These are phyloP conservation scores for Alligator mississippiensis DNA, from an alignment of 2,113 vertebrate genomes.

Conservation along the genomic window DNA sequence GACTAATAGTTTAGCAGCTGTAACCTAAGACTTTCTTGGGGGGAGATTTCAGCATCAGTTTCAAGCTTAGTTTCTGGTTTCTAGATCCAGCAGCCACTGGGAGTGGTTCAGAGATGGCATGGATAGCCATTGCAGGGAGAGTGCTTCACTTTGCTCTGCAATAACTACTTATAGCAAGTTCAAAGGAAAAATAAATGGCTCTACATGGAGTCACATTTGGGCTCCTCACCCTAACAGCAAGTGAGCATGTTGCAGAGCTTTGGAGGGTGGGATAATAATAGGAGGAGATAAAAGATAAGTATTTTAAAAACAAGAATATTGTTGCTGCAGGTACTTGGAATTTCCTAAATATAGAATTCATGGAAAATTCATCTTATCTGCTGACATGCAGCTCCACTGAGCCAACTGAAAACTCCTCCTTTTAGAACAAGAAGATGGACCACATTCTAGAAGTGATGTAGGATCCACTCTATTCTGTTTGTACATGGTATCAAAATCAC, in stretches of 20 bases:
- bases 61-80: conserved; percentile 8
- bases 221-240: background rate
- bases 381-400: background rate
- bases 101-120: conserved; percentile 29
- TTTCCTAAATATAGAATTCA: background rate
- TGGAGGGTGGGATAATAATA: background rate
- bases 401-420: background rate
- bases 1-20: conserved; percentile 25
- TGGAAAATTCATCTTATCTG: background rate
- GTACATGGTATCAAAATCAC: no score
- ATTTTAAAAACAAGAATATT: background rate
- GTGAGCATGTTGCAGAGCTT: background rate
- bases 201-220: background rate
- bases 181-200: conserved; percentile 29
- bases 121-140: conserved; percentile 10
- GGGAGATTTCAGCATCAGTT: background rate
- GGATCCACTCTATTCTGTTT: no score
- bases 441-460: no score
- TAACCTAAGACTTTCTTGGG: background rate
- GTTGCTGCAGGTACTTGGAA: background rate
- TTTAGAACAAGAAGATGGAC: background rate
- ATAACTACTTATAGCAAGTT: conserved; percentile 31
- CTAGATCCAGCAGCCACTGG: conserved; percentile 25
- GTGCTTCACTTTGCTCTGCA: background rate
- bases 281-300: background rate